Conservation (phyloP, 2,888 invertebrate species). For the Catotricha subobsoleta region DNA sequence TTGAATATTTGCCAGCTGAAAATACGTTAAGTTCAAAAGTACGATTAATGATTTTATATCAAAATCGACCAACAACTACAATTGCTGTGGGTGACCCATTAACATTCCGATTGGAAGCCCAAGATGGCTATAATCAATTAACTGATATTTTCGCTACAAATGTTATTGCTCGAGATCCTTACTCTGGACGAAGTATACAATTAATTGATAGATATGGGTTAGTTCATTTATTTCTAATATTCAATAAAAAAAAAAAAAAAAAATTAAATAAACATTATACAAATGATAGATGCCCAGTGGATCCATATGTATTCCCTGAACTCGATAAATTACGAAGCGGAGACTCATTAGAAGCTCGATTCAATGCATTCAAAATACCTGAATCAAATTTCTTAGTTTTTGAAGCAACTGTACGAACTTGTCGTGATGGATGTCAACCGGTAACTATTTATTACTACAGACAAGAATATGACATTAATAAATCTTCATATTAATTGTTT, state of each 20-base stretch:
- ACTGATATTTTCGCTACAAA: conserved; percentile 86
- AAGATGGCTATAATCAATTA: conserved; percentile 73
- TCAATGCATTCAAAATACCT: conserved; percentile 87
- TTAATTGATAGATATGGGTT: conserved; percentile 80
- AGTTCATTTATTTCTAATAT: conserved; percentile 15
- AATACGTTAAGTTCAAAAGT: conserved; percentile 80
- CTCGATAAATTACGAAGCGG: conserved; percentile 69
- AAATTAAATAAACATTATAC: neutral
- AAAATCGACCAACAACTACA: conserved; percentile 79
- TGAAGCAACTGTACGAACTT: conserved; percentile 79
- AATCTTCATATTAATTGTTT: neutral
- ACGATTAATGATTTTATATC: conserved; percentile 59
- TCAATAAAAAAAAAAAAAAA: neutral
- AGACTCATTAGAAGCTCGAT: conserved; percentile 75
- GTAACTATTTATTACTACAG: no score
- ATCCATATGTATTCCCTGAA: conserved; percentile 81
- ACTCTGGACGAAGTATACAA: conserved; percentile 76
- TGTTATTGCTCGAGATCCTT: conserved; percentile 82
- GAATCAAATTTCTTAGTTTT: conserved; percentile 87
- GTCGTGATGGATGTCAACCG: conserved; percentile 77
- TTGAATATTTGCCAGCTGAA: conserved; percentile 81
- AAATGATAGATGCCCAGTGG: conserved; percentile 60
- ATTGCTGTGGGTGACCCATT: conserved; percentile 85
- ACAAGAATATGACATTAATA: neutral
- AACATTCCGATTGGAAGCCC: conserved; percentile 73